These are phyloP conservation scores for Eupithecia inturbata DNA, from an alignment of 2,888 invertebrate species.

Conservation along the genomic window DNA sequence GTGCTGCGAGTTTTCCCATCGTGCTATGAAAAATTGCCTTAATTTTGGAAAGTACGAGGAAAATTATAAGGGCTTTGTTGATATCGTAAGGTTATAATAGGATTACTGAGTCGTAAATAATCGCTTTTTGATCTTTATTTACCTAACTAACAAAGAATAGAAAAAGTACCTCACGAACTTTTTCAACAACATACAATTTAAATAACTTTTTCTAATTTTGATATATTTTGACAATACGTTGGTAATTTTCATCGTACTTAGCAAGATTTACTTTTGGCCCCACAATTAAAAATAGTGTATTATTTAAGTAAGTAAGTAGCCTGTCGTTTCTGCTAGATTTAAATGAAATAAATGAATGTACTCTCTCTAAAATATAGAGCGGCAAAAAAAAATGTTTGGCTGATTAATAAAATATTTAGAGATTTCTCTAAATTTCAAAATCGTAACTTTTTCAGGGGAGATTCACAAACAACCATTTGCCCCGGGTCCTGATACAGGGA, in stretches of 20 bases:
- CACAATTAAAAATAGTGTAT: background rate
- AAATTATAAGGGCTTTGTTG: slow-evolving; percentile 30
- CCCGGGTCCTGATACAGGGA: slow-evolving; percentile 52
- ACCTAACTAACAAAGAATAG: background rate
- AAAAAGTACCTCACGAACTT: background rate
- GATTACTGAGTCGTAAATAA: slow-evolving; percentile 37
- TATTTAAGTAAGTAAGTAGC: background rate
- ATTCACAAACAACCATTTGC: slow-evolving; percentile 45
- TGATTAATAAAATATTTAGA: background rate
- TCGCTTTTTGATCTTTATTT: slow-evolving; percentile 12
- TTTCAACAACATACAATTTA: background rate
- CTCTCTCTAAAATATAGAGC: too few species aligned
- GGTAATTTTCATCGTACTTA: background rate
- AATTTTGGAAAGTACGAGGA: slow-evolving; percentile 57
- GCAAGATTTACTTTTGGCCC: background rate
- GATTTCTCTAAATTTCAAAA: slow-evolving; percentile 15
- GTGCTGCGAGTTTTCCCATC: slow-evolving; percentile 59
- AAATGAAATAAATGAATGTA: background rate
- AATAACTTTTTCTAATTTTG: background rate
- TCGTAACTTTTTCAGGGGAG: slow-evolving; percentile 21
- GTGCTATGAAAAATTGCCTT: slow-evolving; percentile 62
- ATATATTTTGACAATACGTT: too few species aligned
- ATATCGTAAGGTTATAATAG: slow-evolving; percentile 14
- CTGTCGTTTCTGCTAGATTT: background rate
- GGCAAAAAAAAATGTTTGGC: background rate